These are phyloP conservation scores for Lordiphosa fenestrarum DNA, from an alignment of 2,888 invertebrate genomes.

Conservation along the genomic window DNA sequence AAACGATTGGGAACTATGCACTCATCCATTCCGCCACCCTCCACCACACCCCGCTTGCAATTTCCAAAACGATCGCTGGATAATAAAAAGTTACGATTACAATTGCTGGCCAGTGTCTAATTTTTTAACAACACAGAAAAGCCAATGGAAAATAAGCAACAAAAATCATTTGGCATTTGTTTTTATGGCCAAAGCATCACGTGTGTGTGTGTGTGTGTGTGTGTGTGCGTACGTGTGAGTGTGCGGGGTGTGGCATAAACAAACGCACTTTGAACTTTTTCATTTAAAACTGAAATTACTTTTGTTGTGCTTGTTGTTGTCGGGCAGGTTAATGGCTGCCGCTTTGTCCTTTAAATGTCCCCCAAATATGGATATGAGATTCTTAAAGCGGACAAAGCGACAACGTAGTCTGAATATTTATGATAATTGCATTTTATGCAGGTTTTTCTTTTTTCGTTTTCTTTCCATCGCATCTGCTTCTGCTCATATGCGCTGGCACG, in stretches of 20 bases:
- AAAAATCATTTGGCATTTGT: constrained; percentile 67
- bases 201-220: constrained; percentile 15
- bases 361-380: constrained; percentile 45
- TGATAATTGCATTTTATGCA: constrained; percentile 74
- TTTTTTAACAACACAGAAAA: constrained; percentile 4
- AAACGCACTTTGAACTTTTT: constrained; percentile 74
- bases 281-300: constrained; percentile 73
- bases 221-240: constrained; percentile 18
- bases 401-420: constrained; percentile 63
- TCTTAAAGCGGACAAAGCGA: constrained; percentile 25
- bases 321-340: constrained; percentile 53
- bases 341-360: constrained; percentile 67
- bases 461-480: constrained; percentile 4
- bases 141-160: constrained; percentile 32
- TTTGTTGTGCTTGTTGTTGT: constrained; percentile 40
- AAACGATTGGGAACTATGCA: no score
- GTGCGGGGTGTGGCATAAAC: constrained; percentile 41
- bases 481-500: constrained; percentile 53
- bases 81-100: constrained; percentile 64
- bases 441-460: constrained; percentile 25
- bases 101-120: constrained; percentile 59
- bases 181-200: constrained; percentile 58
- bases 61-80: constrained; percentile 28
- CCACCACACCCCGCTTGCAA: constrained; percentile 16
- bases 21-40: no score